Evolutionary conservation across 2,888 invertebrate species (phyloP).

Genomic region (Thecophora atra): DNA sequence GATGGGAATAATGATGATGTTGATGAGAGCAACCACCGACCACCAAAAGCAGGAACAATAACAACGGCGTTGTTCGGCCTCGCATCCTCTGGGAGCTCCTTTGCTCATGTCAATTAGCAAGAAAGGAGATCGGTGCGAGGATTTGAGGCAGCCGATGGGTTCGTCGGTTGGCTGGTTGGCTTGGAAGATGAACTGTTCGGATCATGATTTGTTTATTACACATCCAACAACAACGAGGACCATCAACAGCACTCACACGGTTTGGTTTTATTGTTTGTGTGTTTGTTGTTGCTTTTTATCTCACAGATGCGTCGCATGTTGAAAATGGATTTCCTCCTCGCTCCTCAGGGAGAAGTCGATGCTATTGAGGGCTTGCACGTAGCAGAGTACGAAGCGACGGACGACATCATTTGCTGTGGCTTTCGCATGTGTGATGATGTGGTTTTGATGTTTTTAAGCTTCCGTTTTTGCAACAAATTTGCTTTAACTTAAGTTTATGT

Average conservation of each 20-base stretch:
- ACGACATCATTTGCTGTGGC: slow-evolving; percentile 19
- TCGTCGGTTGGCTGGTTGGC: neutral
- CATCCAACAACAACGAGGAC: slow-evolving; percentile 15
- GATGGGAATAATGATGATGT: slow-evolving; percentile 11
- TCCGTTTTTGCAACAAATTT: slow-evolving; percentile 32
- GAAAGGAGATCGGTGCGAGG: neutral
- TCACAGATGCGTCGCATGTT: neutral
- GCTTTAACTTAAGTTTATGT: slow-evolving; percentile 22
- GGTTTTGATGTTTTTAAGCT: slow-evolving; percentile 34
- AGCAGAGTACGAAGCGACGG: neutral
- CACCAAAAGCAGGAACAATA: neutral
- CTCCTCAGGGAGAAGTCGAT: neutral
- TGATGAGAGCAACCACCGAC: slow-evolving; percentile 12
- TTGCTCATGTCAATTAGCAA: slow-evolving; percentile 22
- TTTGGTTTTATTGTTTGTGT: no score
- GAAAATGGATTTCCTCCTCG: neutral
- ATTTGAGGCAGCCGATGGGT: no score
- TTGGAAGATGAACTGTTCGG: neutral
- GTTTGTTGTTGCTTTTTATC: neutral
- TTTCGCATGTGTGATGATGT: slow-evolving; percentile 35
- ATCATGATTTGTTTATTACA: slow-evolving; percentile 58
- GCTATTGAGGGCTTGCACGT: neutral
- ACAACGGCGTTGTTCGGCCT: neutral
- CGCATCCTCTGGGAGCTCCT: slow-evolving; percentile 19
- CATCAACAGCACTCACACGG: neutral